Conservation (phyloP, 1,140 invertebrate species). For the Pantala flavescens region DNA sequence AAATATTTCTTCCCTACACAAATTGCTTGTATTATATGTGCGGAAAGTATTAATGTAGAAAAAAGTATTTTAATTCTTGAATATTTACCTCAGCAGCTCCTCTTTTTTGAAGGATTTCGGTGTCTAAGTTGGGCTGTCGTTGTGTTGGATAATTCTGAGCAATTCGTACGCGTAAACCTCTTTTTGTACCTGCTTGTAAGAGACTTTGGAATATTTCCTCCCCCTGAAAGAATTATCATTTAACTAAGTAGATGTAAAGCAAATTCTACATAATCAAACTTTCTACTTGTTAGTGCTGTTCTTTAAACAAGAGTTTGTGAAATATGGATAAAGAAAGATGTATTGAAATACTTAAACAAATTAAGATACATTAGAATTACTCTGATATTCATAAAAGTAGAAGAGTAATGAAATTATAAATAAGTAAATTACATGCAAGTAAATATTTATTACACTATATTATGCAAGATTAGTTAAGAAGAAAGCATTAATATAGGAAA, state of each 20-base stretch:
- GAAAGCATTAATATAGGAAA: too few relatives aligned
- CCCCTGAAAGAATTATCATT: constrained; percentile 47
- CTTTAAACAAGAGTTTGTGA: neutral
- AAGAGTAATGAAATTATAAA: too few relatives aligned
- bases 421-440: too few relatives aligned
- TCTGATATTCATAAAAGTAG: too few relatives aligned
- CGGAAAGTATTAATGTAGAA: too few relatives aligned
- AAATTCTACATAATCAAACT: constrained; percentile 1
- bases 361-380: too few relatives aligned
- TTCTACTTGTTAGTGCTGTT: neutral
- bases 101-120: constrained; percentile 58
- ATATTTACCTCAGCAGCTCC: constrained; percentile 58
- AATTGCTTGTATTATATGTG: too few relatives aligned
- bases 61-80: neutral
- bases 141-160: constrained; percentile 71
- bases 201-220: constrained; percentile 73
- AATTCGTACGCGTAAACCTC: constrained; percentile 68
- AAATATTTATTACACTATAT: too few relatives aligned
- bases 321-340: too few relatives aligned
- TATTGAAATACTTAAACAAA: too few relatives aligned
- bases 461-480: too few relatives aligned
- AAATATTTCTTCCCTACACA: too few relatives aligned
- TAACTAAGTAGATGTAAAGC: constrained; percentile 14
- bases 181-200: constrained; percentile 55
- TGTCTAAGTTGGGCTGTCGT: constrained; percentile 61